These are phyloP conservation scores for Polydrusus pterygomalis DNA, from an alignment of 2,888 invertebrate species.

Conservation along the genomic window DNA sequence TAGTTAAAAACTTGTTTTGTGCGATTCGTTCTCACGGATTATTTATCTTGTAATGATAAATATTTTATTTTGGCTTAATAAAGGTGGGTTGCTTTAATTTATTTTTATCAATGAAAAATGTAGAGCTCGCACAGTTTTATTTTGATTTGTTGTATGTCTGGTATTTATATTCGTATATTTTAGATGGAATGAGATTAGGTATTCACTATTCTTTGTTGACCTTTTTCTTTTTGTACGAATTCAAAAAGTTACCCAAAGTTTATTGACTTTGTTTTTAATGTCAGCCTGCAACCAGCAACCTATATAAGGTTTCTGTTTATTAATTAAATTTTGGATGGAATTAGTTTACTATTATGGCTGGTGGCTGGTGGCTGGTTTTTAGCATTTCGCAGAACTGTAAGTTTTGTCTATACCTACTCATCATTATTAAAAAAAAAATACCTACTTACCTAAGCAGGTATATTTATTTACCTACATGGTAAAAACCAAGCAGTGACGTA, in stretches of 20 bases:
- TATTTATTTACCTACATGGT: no score
- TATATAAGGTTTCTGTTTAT: slow-evolving; percentile 4
- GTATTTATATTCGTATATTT: not conserved
- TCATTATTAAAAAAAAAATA: no score
- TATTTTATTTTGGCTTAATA: slow-evolving; percentile 20
- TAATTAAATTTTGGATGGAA: not conserved
- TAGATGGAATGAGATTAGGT: slow-evolving; percentile 6
- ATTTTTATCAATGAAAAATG: slow-evolving; percentile 7
- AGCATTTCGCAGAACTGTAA: no score
- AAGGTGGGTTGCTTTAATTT: slow-evolving; percentile 32
- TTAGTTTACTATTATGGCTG: not conserved
- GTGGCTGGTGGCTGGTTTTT: not conserved
- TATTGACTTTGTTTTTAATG: slow-evolving; percentile 22
- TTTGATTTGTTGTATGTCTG: not conserved
- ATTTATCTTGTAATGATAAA: slow-evolving; percentile 44
- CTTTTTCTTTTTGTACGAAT: slow-evolving; percentile 33
- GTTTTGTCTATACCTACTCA: no score
- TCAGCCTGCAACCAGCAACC: not conserved
- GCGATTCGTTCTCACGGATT: slow-evolving; percentile 40
- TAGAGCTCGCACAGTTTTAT: not conserved
- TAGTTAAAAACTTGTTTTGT: slow-evolving; percentile 37
- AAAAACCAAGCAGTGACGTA: no score
- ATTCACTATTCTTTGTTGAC: slow-evolving; percentile 21
- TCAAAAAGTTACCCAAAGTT: slow-evolving; percentile 21
- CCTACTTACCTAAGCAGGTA: no score